Evolutionary conservation across 2,797 vertebrate genomes (phyloP).

Genomic region (Platalea minor): DNA sequence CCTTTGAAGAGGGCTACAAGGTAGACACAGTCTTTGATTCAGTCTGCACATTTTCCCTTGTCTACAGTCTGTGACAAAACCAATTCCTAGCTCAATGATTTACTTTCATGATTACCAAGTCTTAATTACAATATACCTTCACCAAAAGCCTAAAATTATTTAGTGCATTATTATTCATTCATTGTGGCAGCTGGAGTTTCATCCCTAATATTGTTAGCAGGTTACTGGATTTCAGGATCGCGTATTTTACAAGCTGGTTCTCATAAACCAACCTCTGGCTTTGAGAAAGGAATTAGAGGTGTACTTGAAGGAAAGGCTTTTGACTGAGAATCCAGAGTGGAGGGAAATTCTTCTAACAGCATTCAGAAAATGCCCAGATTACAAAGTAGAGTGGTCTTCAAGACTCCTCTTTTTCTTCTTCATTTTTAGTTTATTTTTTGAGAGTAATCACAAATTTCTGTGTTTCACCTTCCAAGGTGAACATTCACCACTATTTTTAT

Average conservation of each 20-base stretch:
- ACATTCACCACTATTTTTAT: background rate
- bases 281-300: background rate
- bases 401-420: background rate
- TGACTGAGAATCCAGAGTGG: background rate
- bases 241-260: background rate
- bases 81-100: background rate
- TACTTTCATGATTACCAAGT: background rate
- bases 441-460: background rate
- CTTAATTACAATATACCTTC: background rate
- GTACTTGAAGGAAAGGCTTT: background rate
- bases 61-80: background rate
- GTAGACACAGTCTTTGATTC: background rate
- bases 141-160: background rate
- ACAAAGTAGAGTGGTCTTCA: background rate
- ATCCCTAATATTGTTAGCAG: background rate
- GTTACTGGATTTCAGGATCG: background rate
- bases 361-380: background rate
- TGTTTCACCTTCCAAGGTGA: background rate
- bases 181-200: background rate
- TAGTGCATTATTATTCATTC: background rate
- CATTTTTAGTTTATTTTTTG: background rate
- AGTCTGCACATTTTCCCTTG: background rate
- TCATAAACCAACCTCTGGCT: background rate
- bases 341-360: background rate
- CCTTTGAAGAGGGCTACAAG: background rate